Evolutionary conservation across 2,797 vertebrate genomes (phyloP).

Genomic region (Chaenodraco wilsoni): DNA sequence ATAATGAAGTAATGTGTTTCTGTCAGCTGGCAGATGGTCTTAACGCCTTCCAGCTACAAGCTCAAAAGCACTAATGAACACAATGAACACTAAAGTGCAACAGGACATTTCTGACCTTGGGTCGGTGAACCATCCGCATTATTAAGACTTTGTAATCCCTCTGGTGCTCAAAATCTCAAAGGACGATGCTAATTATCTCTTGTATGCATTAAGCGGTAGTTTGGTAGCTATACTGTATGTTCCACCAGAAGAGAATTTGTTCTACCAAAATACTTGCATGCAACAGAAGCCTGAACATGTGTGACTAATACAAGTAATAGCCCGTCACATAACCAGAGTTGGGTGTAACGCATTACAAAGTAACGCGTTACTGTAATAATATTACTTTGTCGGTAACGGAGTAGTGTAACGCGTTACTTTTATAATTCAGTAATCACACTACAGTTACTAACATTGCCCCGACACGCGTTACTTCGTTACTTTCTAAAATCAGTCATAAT

Average conservation of each 20-base stretch:
- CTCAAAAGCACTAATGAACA: constrained; percentile 61
- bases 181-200: constrained; percentile 16
- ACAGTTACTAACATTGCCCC: too few relatives aligned
- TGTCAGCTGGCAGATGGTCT: constrained; percentile 49
- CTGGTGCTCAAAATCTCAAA: constrained; percentile 31
- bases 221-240: background rate
- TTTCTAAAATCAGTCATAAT: too few relatives aligned
- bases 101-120: constrained; percentile 44
- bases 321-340: background rate
- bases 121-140: constrained; percentile 21
- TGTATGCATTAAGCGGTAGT: background rate
- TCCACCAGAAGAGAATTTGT: constrained; percentile 4
- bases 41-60: constrained; percentile 41
- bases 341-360: too few relatives aligned
- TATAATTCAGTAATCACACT: too few relatives aligned
- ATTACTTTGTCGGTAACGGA: too few relatives aligned
- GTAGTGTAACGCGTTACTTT: too few relatives aligned
- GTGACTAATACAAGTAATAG: background rate
- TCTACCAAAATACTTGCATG: constrained; percentile 1
- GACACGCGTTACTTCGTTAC: too few relatives aligned
- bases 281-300: background rate
- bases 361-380: too few relatives aligned
- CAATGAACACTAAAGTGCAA: constrained; percentile 15
- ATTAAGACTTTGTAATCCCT: constrained; percentile 26
- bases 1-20: constrained; percentile 51